phyloP scores from a whole-genome alignment of 2,888 invertebrate species.

The Xanthorhoe designata region DNA sequence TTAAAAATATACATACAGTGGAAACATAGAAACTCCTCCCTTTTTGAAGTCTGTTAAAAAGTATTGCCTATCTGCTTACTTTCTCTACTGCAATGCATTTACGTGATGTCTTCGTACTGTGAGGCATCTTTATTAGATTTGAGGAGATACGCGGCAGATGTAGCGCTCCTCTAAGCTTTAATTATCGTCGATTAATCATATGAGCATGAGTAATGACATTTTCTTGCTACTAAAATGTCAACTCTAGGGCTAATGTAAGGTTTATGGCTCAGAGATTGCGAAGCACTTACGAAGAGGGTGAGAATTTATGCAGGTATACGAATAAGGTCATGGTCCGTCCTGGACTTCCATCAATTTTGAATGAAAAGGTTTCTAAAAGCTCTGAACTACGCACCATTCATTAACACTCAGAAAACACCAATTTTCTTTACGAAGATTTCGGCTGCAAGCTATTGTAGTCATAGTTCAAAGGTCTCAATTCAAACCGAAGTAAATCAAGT shows the following conservation, averaged over 20 bases:
- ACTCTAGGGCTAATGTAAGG: neutral
- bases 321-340: neutral
- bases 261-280: neutral
- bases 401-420: neutral
- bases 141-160: conserved; percentile 35
- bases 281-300: neutral
- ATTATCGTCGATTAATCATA: conserved; percentile 47
- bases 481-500: conserved; percentile 8
- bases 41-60: too few species aligned
- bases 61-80: conserved; percentile 11
- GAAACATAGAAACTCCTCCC: too few species aligned
- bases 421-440: neutral
- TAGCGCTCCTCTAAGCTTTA: conserved; percentile 35
- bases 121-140: conserved; percentile 34
- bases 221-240: conserved; percentile 17
- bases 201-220: conserved; percentile 37
- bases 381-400: neutral
- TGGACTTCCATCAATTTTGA: neutral
- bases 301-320: neutral
- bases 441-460: neutral
- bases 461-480: conserved; percentile 1
- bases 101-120: neutral
- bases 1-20: too few species aligned
- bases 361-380: neutral
- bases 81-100: neutral